These are phyloP conservation scores for Hypolimnas misippus DNA, from an alignment of 2,888 invertebrate species.

Conservation along the genomic window DNA sequence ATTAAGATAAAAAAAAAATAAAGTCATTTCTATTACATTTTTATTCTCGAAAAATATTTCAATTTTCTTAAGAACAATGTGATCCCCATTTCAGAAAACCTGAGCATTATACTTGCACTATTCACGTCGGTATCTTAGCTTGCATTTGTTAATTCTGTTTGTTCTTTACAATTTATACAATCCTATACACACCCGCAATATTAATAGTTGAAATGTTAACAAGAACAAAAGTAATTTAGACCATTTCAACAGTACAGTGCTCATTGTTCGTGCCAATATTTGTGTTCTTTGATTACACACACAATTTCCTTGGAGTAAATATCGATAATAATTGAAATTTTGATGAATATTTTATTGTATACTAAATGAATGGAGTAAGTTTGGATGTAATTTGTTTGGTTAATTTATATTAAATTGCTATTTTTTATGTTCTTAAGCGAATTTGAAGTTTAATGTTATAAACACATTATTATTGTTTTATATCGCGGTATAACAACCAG, in stretches of 20 bases:
- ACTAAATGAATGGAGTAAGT: no score
- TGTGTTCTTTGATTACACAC: slow-evolving; percentile 6
- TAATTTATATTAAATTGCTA: no score
- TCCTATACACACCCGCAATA: slow-evolving; percentile 25
- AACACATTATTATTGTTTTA: no score
- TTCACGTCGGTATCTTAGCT: background rate
- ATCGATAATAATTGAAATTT: background rate
- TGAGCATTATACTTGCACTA: background rate
- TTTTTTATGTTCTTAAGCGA: no score
- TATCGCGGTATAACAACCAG: no score
- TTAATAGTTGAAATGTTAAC: slow-evolving; percentile 22
- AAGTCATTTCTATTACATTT: no score
- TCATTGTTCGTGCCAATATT: slow-evolving; percentile 11
- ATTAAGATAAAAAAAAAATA: no score
- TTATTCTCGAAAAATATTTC: no score
- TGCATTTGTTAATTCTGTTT: slow-evolving; percentile 21
- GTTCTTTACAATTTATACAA: slow-evolving; percentile 19
- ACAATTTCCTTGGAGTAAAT: background rate
- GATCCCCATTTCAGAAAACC: background rate
- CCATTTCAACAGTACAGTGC: slow-evolving; percentile 11
- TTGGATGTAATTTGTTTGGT: no score
- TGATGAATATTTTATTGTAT: background rate
- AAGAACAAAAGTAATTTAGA: slow-evolving; percentile 24
- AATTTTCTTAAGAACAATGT: background rate
- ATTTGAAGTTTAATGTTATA: no score